Evolutionary conservation across 2,113 vertebrate genomes (phyloP), one percentile per base, ranked within the genome.

Genomic region (Deroptyus accipitrinus): DNA sequence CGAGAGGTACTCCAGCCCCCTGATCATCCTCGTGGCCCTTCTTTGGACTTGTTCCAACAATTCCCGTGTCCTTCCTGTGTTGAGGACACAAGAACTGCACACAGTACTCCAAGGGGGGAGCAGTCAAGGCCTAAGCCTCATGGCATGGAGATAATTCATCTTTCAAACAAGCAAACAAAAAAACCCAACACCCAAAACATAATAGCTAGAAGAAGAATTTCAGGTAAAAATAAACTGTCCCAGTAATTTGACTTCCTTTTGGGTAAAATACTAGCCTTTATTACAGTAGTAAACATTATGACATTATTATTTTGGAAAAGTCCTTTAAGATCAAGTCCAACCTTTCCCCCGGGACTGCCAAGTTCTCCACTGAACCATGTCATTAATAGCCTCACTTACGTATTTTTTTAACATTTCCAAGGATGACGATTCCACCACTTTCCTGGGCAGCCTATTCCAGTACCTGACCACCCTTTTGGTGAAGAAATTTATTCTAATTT

Each of bases 161-260:
- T 80, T 86, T 44, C 37, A 62, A 92, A 61, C 6, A 66, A 83
- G 55, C 3, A 51, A 59, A 14, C 35, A 64, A 12, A 25, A 17
- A 27, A 16, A 0, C 2, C 14, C 30, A 24, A 27, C 20, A 7
- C 6, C 3, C 7, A 46, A 48, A 59, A 13, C 5, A 24, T 33
- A 78, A 70, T 24, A 17, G 3, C 15, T 57, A 9, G 15, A 74
- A 66, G 30, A 70, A 74, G 48, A 59, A 35, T 5, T 44, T 66
- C 37, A 78, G 20, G 8, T 37, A 67, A 23, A 76, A 75, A 74
- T 39, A 31, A 94, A 33, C 13, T 62, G 7, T 86, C 18, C 16
- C 12, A 37, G 18, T 33, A 74, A n/a, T 17, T 24, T 79, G 15
- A 28, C 8, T 42, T 64, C 5, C 5, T 90, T 73, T 55, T 31